A percentile compares a stretch with the other conserved stretches of the same genome.
Conservation (phyloP, 2,888 invertebrate genomes). For the Drosophila limbata region DNA sequence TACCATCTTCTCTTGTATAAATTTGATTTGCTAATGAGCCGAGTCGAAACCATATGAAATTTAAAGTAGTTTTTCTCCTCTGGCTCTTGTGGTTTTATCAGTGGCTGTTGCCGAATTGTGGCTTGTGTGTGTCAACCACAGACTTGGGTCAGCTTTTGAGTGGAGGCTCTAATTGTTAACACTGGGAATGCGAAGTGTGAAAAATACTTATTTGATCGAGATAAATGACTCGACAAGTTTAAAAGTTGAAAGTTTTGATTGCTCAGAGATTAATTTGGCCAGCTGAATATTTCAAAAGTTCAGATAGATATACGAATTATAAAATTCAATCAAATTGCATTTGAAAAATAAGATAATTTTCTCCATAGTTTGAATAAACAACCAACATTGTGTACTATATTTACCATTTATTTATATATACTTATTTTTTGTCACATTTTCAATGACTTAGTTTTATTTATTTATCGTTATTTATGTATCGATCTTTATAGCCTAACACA, state of each 20-base stretch:
- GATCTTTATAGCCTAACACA: conserved; percentile 65
- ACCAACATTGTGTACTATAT: conserved; percentile 18
- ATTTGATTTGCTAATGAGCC: conserved; percentile 78
- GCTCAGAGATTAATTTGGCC: background rate
- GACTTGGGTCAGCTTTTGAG: conserved; percentile 57
- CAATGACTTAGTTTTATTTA: conserved; percentile 49
- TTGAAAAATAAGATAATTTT: background rate
- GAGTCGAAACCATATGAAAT: conserved; percentile 63
- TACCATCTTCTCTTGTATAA: conserved; percentile 51
- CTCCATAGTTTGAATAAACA: background rate
- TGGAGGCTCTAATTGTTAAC: conserved; percentile 59
- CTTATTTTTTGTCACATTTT: conserved; percentile 57
- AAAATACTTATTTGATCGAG: conserved; percentile 22
- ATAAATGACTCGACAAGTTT: conserved; percentile 20
- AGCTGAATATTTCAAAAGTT: background rate
- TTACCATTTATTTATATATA: conserved; percentile 49
- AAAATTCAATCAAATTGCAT: background rate
- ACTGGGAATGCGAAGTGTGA: conserved; percentile 20
- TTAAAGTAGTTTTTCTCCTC: conserved; percentile 60
- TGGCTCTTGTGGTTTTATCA: conserved; percentile 59
- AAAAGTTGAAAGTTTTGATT: conserved; percentile 35
- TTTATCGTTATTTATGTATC: conserved; percentile 55
- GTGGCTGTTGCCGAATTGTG: conserved; percentile 68
- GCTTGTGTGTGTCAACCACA: conserved; percentile 56
- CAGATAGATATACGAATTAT: background rate